Base-by-base conservation (phyloP, 2,113 vertebrate genomes). In the Poeciliopsis prolifica region DNA sequence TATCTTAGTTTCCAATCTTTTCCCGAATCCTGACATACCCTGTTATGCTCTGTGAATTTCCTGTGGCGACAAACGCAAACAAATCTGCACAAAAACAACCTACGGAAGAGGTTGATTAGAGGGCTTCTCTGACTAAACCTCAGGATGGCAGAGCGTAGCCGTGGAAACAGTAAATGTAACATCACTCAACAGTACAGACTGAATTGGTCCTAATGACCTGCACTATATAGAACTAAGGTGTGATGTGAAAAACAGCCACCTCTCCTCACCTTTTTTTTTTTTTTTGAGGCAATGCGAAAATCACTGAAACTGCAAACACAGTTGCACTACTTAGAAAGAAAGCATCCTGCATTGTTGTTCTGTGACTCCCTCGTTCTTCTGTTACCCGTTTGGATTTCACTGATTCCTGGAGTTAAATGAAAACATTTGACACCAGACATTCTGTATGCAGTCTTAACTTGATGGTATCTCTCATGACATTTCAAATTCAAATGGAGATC, bases 51-150 rank as follows among this genome's bases (percentile, higher is more conserved):
- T 22, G 66, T 12, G 14, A 13, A 71, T 74, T 73, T 40, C 22
- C 73, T 69, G 31, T 78, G 75, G 82, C 61, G 83, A 65, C 82
- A 33, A 54, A 71, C 6, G 10, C 24, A 85, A 87, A 86, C 69
- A 80, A 37, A 22, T 74, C 24, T 70, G 19, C 70, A 61, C 17
- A 66, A 15, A 62, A 51, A 64, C 12, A 65, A 42, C 35, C 29
- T 31, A 33, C 5, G 15, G 26, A 60, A 65, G 28, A 68, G 63
- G 67, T 79, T 78, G 35, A 44, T 86, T 78, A 65, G 30, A 66
- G 19, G 60, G 22, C 51, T 72, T 30, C 29, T 64, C 19, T 73
- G 74, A 86, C 66, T 78, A 73, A 85, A 78, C 75, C 79, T 68
- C 79, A 64, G 30, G 75, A 30, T 74, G 69, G 69, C 15, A 40